phyloP scores from a whole-genome alignment of 2,888 invertebrate species.

The Xanthostigma xanthostigma region DNA sequence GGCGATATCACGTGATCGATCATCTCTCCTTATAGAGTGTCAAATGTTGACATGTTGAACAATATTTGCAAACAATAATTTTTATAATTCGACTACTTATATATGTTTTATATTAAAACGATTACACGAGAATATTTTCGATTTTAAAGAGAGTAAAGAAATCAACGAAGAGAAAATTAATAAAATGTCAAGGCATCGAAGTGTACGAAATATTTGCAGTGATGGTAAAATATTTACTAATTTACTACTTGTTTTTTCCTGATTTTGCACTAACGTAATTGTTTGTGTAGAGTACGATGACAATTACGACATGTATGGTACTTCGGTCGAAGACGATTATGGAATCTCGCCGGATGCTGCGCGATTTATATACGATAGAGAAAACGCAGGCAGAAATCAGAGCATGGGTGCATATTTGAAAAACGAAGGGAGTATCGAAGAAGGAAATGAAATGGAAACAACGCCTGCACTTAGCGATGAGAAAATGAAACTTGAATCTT shows the following conservation, averaged over 20 bases:
- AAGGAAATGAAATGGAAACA: conserved; percentile 44
- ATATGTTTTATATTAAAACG: too few relatives aligned
- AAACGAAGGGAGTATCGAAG: conserved; percentile 49
- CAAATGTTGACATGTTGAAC: too few relatives aligned
- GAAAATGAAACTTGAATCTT: conserved; percentile 62
- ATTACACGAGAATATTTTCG: too few relatives aligned
- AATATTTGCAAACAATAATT: too few relatives aligned
- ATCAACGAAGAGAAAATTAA: neutral
- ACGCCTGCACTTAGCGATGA: conserved; percentile 11
- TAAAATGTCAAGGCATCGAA: conserved; percentile 75
- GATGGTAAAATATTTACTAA: conserved; percentile 40
- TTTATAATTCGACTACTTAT: too few relatives aligned
- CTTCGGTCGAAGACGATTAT: conserved; percentile 86
- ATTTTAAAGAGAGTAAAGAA: too few relatives aligned
- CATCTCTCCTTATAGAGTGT: too few relatives aligned
- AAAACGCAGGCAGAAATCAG: conserved; percentile 42
- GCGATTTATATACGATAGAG: conserved; percentile 75
- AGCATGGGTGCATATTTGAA: conserved; percentile 59
- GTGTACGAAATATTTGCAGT: conserved; percentile 67
- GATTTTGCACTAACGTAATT: conserved; percentile 1
- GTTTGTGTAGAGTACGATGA: conserved; percentile 63
- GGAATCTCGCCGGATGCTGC: conserved; percentile 77
- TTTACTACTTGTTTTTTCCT: conserved; percentile 1
- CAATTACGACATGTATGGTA: conserved; percentile 82
- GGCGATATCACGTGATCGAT: too few relatives aligned